Evolutionary conservation across 1,140 invertebrate genomes (phyloP).

Genomic region (Anastatus disparis): DNA sequence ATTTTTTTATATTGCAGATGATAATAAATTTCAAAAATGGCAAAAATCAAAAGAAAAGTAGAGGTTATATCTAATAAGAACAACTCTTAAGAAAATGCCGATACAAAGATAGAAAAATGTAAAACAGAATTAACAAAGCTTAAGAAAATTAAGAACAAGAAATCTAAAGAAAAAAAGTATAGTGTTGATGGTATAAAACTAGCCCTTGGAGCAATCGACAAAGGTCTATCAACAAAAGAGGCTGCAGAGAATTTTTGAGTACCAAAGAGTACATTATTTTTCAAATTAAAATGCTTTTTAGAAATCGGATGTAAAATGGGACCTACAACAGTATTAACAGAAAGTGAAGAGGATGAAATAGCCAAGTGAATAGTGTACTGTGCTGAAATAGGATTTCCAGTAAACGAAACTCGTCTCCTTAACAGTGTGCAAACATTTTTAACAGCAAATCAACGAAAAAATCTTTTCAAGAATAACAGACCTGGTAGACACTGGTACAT

Average conservation of each 20-base stretch:
- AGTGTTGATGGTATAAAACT: no score
- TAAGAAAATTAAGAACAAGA: no score
- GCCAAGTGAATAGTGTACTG: not conserved
- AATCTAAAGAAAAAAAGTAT: no score
- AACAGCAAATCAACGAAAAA: constrained; percentile 6
- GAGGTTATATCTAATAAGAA: no score
- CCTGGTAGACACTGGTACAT: no score
- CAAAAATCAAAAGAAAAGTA: no score
- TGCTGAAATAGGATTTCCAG: not conserved
- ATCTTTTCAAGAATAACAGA: constrained; percentile 25
- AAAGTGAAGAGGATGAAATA: constrained; percentile 9
- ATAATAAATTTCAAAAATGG: no score
- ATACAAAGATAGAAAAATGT: no score
- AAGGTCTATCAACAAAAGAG: not conserved
- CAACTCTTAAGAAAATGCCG: no score
- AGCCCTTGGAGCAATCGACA: no score
- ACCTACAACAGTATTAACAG: constrained; percentile 26
- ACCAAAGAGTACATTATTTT: not conserved
- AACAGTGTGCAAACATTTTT: constrained; percentile 3
- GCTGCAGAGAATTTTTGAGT: not conserved
- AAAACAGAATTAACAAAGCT: no score
- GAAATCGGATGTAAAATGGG: not conserved
- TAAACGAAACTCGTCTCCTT: constrained; percentile 1
- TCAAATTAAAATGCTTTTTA: not conserved
- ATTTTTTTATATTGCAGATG: no score